Conservation (phyloP, 1,140 invertebrate genomes). For the Lordiphosa stackelbergi region DNA sequence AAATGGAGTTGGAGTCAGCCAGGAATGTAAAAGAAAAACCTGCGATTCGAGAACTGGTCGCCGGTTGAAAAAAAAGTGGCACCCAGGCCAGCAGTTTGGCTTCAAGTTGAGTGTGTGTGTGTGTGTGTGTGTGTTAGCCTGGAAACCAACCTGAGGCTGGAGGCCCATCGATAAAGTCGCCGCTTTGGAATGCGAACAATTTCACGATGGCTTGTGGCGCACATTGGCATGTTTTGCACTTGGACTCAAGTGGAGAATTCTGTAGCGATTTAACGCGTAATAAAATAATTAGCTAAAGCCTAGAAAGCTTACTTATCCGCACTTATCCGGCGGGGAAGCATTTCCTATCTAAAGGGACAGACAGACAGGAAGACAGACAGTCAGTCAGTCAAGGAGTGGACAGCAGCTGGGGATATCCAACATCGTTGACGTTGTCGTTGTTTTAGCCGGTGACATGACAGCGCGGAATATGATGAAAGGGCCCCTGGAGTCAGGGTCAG, state of each 20-base stretch:
- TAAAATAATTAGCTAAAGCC: conserved; percentile 67
- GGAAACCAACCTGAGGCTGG: conserved; percentile 9
- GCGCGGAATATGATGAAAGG: conserved; percentile 73
- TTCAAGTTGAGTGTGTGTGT: conserved; percentile 20
- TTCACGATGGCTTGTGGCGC: conserved; percentile 72
- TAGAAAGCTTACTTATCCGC: neutral
- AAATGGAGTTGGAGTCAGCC: conserved; percentile 5
- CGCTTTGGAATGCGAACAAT: conserved; percentile 66
- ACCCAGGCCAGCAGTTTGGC: conserved; percentile 50
- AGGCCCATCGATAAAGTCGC: conserved; percentile 59
- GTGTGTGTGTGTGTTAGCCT: conserved; percentile 11
- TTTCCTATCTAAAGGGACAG: conserved; percentile 27
- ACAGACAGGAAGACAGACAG: conserved; percentile 16
- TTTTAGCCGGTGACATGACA: conserved; percentile 65
- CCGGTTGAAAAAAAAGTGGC: conserved; percentile 45
- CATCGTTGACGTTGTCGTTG: conserved; percentile 68
- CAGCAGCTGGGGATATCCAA: conserved; percentile 43
- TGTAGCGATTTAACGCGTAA: conserved; percentile 74
- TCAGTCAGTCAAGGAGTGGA: conserved; percentile 24
- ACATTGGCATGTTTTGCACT: conserved; percentile 67
- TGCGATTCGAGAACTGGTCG: conserved; percentile 64
- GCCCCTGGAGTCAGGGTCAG: conserved; percentile 37
- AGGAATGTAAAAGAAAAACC: conserved; percentile 61
- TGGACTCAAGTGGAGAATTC: conserved; percentile 52
- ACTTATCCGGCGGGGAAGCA: conserved; percentile 7